Conservation (phyloP, 2,888 invertebrate genomes). For the Osedax frankpressi region DNA sequence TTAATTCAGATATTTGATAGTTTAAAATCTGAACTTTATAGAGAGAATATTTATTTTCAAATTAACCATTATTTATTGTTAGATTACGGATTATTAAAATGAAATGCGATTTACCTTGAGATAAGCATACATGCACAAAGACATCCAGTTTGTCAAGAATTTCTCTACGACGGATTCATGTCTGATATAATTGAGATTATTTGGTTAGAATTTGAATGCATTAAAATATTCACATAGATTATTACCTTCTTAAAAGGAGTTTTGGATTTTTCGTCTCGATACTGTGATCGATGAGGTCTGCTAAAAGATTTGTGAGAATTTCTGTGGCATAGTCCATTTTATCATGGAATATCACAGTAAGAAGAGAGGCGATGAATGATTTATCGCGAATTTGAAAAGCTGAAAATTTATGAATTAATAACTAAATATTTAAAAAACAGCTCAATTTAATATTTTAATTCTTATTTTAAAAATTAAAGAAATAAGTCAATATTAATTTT, state of each 20-base stretch:
- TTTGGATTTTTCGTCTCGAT: constrained; percentile 82
- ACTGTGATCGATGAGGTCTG: constrained; percentile 82
- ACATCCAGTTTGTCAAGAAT: constrained; percentile 98
- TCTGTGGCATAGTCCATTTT: constrained; percentile 49
- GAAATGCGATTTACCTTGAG: constrained; percentile 54
- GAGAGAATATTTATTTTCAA: no score
- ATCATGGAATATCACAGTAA: constrained; percentile 46
- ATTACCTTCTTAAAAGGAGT: constrained; percentile 64
- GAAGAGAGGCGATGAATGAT: constrained; percentile 45
- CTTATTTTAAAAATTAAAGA: no score
- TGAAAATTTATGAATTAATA: no score
- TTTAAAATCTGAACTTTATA: no score
- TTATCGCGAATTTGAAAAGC: constrained; percentile 26
- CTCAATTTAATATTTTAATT: no score
- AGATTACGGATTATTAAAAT: no score
- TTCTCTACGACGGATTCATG: constrained; percentile 98
- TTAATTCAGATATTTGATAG: no score
- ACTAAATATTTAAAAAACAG: no score
- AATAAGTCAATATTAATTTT: no score
- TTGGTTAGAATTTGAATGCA: background rate
- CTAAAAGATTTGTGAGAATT: constrained; percentile 55
- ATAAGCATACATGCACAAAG: constrained; percentile 91
- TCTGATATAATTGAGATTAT: constrained; percentile 35
- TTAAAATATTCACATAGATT: background rate
- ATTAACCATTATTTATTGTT: no score